Evolutionary conservation across 1,140 invertebrate genomes (phyloP), one percentile per base, ranked within the genome.

Genomic region (Theocolax elegans): DNA sequence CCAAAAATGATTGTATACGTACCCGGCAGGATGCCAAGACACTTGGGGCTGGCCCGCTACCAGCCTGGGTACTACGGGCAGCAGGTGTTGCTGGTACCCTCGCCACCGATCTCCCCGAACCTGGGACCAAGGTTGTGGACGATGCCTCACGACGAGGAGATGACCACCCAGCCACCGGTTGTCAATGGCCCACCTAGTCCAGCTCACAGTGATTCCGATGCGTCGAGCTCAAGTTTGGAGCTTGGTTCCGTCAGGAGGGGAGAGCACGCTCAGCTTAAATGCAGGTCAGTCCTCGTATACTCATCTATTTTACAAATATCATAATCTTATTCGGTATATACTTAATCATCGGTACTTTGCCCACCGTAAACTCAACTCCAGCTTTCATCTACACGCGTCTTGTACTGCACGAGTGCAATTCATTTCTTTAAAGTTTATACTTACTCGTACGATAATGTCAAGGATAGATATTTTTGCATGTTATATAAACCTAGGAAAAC

Each of bases 1-100:
- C 51, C 62, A 71, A 76, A 44, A 70, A 85, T 86, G 85, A 86
- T 86, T 76, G 79, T 85, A 81, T 84, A 85, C 79, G 83, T 86
- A 74, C 83, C 85, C 73, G 84, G 84, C 77, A 85, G 85, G 83
- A 85, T 86, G 85, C 85, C 85, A 78, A 83, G 66, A 75, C 81
- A 83, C 75, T 25, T 60, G 77, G 83, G 53, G 23, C 79, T 77
- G 76, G 81, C 78, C 80, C 75, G 73, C 70, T 85, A 77, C 67
- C 78, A 58, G 67, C 68, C 8, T 74, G 75, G 46, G 72, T 81
- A 66, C 38, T 66, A 66, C 51, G 48, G 49, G 38, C 54, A 40
- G 66, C 66, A 51, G 54, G n/a, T 23, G 40, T 42, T 56, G 19
- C 62, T 54, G 51, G 31, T 29, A 72, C 72, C 46, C 73, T 62